Percentiles rank a stretch among this genome's conserved stretches.
phyloP scores from a whole-genome alignment of 2,888 invertebrate species.

The Cylloceria caligata region DNA sequence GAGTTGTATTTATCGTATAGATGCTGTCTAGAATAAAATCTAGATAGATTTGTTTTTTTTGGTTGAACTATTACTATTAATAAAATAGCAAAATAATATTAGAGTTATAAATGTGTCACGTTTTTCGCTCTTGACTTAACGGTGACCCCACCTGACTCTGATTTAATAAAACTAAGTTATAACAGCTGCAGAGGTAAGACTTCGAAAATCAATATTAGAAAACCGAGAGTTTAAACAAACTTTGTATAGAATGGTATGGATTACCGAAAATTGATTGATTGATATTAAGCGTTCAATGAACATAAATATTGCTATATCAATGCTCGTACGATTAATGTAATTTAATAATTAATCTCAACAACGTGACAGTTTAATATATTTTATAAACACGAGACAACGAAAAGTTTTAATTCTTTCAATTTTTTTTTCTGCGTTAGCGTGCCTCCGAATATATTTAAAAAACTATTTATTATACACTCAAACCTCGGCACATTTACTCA shows the following conservation, averaged over 20 bases:
- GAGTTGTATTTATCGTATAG: too few relatives aligned
- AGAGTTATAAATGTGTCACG: too few relatives aligned
- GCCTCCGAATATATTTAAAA: too few relatives aligned
- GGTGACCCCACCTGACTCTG: neutral
- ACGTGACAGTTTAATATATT: neutral
- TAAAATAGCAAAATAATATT: too few relatives aligned
- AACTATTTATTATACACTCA: neutral
- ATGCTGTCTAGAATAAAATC: too few relatives aligned
- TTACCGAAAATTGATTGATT: neutral
- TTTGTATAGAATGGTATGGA: neutral
- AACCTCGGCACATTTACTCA: too few relatives aligned
- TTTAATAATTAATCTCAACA: neutral
- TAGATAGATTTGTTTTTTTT: too few relatives aligned
- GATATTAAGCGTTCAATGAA: neutral
- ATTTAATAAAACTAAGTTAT: conserved; percentile 28
- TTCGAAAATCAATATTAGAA: conserved; percentile 62
- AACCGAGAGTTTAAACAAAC: conserved; percentile 16
- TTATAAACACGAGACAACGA: too few relatives aligned
- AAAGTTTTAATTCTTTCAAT: too few relatives aligned
- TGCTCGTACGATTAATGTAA: too few relatives aligned
- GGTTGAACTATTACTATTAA: too few relatives aligned
- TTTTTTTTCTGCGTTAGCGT: too few relatives aligned
- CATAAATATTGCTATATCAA: neutral
- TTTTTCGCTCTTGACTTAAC: neutral
- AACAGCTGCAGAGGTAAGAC: conserved; percentile 49